Base-by-base conservation (phyloP, 2,888 invertebrate genomes). In the Druceiella hillmani region DNA sequence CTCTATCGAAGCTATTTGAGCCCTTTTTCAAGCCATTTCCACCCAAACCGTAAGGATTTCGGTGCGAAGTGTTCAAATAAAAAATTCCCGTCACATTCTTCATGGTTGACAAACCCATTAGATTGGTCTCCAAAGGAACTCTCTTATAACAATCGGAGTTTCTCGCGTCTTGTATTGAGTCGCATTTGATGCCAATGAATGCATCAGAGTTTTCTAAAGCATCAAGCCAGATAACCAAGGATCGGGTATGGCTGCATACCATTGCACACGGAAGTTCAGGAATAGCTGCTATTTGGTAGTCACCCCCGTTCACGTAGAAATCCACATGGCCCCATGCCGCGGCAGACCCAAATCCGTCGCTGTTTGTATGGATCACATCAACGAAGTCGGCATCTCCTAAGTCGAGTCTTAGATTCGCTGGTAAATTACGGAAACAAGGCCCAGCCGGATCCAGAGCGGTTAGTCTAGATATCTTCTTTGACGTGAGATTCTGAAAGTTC, bases 231-330 rank as follows among this genome's bases (percentile, higher is more conserved):
- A 27, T 4, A 5, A 27, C 12, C 6, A 9, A 27, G 3, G 27
- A 27, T 3, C 27, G 10, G 3, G 15, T 4, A 9, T 27, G 27
- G 9, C 27, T 27, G 9, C 27, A 27, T 3, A 27, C 3, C 7
- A n/a, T 9, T 7, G 25, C 26, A 24, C 14, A 33, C 12, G 24
- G 24, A 13, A 36, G 17, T 6, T 30, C 29, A 3, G 41, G 32
- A n/a, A 39, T 39, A 4, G 40, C 38, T n/a, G 46, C 44, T 1
- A 43, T 40, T 12, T 47, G 43, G n/a, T 9, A 27, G 16, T 50
- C 52, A 36, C 66, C 66, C 0, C 66, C 66, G 14, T 67, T 67
- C 3, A 66, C 59, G 40, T 65, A 67, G 39, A 60, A 64, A 36
- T 62, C 62, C 0, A 62, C 55, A 46, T 66, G 65, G 2, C 64